Base-by-base conservation (phyloP, 2,113 vertebrate species). In the Zapus hudsonius region DNA sequence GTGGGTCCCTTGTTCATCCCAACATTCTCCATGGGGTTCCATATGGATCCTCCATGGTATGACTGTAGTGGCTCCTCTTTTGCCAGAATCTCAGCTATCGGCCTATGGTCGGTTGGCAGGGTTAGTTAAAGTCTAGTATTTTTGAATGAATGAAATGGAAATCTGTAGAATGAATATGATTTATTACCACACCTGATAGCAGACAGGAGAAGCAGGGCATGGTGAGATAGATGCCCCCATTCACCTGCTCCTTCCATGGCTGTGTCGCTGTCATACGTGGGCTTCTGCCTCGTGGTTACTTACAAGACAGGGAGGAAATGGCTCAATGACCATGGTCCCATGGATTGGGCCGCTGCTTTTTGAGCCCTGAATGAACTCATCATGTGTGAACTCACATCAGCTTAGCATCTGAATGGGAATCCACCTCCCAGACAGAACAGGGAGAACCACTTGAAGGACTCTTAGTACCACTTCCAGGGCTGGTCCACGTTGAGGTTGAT, bases 241-340 rank as follows among this genome's bases (percentile, higher is more conserved):
- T 15, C 12, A 12, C 16, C 4, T 64, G 40, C n/a, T 2, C 47
- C 2, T 66, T n/a, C 33, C 38, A 40, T 83, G 74, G 64, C 29
- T 76, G 15, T 29, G 33, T 7, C 2, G 0, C 1, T 81, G 47
- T 47, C 47, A 1, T 13, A 31, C 61, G 70, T n/a, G n/a, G n/a
- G n/a, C n/a, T n/a, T n/a, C n/a, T 63, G 22, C 13, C 0, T 44
- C 5, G 11, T 36, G 79, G 25, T 86, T 42, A 38, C 33, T 7
- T 7, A 63, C 11, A 63, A 36, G 55, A 12, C 12, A 74, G 82
- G 10, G 42, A 70, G 36, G 33, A 70, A 52, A 11, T 12, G 22
- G 15, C 11, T 5, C 20, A 13, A n/a, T 0, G 3, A 25, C 36
- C 16, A 31, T 0, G 1, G 19, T 25, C 15, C 38, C 5, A 0